Base-by-base conservation (phyloP, 1,140 invertebrate genomes). In the Drosophila nannoptera region DNA sequence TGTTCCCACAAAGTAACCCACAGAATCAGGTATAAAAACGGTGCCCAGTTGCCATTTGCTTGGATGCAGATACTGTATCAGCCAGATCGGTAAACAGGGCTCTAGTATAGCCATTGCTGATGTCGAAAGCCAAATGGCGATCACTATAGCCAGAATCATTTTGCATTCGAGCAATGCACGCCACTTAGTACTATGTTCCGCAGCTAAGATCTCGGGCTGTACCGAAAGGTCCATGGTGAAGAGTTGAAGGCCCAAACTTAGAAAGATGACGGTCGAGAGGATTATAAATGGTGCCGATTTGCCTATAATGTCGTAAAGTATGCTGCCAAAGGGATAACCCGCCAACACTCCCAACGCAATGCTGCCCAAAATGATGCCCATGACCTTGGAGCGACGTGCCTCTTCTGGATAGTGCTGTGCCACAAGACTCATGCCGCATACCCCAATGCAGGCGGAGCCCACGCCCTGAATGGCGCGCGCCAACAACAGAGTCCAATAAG, bases 401-500 rank as follows among this genome's bases (percentile, higher is more conserved):
- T 76, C 89, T 59, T 90, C 89, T 2, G 87, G 87, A 75, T 90
- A 90, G n/a, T 77, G 81, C 61, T 89, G 84, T 4, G 93, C 93
- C 54, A 93, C 91, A 50, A 93, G 81, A 72, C 91, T 92, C 92
- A 93, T 93, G 89, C 95, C 94, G 62, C 94, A 93, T 3, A 96
- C 93, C 11, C 93, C 92, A 58, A 96, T 93, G 62, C 94, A 96
- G 0, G 96, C 94, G 7, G 96, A 97, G 8, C 95, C 95, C 45
- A 97, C 90, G 1, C 97, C 97, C 90, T 98, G 96, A 33, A 97
- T 90, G 76, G 95, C 95, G 68, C 97, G 90, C 0, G 96, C 96
- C 8, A 96, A 73, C 59, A 97, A 92, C 29, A 97, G 87, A 0
- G 94, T 89, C 42, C 91, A 90, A 89, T 95, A 97, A 2, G 93